These are phyloP conservation scores for Tinamus guttatus DNA, from an alignment of 2,113 vertebrate species.

Conservation along the genomic window DNA sequence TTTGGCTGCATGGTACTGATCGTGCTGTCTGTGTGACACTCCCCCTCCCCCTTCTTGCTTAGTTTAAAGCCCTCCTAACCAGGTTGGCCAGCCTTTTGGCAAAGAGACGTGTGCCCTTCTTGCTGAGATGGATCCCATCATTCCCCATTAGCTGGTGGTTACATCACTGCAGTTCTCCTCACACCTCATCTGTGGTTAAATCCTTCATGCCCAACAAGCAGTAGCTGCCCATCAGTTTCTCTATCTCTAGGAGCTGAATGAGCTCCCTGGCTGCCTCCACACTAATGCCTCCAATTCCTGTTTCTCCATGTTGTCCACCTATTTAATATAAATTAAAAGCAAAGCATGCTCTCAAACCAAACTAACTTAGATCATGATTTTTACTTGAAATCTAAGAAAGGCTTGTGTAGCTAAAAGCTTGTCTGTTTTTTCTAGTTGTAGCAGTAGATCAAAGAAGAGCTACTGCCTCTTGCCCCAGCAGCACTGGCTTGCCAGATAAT, in stretches of 20 bases:
- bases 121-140: too few relatives aligned
- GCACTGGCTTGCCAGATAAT: background rate
- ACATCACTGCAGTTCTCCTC: background rate
- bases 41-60: too few relatives aligned
- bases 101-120: too few relatives aligned
- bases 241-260: background rate
- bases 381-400: background rate
- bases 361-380: background rate
- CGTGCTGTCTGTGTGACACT: too few relatives aligned
- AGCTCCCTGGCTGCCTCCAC: background rate
- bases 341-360: background rate
- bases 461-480: background rate
- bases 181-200: background rate
- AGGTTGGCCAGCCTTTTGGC: too few relatives aligned
- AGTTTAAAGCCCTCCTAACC: too few relatives aligned
- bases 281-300: background rate
- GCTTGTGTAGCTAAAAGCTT: background rate
- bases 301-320: background rate
- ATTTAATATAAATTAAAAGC: background rate
- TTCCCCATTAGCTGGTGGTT: too few relatives aligned
- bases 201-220: background rate
- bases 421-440: background rate
- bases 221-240: background rate
- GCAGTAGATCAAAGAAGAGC: background rate
- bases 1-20: too few relatives aligned